Base-by-base conservation (phyloP, 2,888 invertebrate genomes). In the Pheosia gnoma region DNA sequence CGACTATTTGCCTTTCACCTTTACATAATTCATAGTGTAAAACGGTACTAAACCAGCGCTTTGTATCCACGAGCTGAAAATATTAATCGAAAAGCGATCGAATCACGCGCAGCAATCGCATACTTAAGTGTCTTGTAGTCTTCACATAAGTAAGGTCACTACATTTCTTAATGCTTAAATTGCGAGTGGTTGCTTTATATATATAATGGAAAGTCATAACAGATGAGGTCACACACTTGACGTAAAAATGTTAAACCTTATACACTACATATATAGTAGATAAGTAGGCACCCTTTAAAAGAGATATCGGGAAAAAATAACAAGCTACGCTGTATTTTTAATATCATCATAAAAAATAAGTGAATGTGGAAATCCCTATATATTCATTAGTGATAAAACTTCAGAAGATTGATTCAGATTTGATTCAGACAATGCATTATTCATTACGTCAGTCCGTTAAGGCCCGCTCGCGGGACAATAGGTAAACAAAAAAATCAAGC, bases 401-500 rank as follows among this genome's bases (percentile, higher is more conserved):
- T 72, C 65, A 59, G 74, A 78, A 25, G 78, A 81, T 75, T 67
- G 69, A 80, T 78, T 79, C 75, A 72, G 71, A 78, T 79, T 80
- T 73, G 77, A 71, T 73, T 76, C 67, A 75, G 74, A 74, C 66
- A 68, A 77, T 82, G 78, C 72, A 82, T 82, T 81, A 82, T 82
- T 81, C 75, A 82, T 81, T 79, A 72, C 74, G 79, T 77, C 79
- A 78, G 79, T 72, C 79, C 67, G 80, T 78, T 81, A 79, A 78
- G 73, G 75, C 75, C 71, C 67, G 73, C 68, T 67, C 63, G 77
- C 65, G 68, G 70, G 71, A 75, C 72, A 70, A 80, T 76, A 75
- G 69, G 72, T 72, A 77, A 71, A 79, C 79, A 79, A 79, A 74
- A 66, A 70, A 70, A 70, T 74, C 70, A 70, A 25, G n/a, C 47